Evolutionary conservation across 2,113 vertebrate species (phyloP), one percentile per base, ranked within the genome.

Genomic region (Bubo scandiacus): DNA sequence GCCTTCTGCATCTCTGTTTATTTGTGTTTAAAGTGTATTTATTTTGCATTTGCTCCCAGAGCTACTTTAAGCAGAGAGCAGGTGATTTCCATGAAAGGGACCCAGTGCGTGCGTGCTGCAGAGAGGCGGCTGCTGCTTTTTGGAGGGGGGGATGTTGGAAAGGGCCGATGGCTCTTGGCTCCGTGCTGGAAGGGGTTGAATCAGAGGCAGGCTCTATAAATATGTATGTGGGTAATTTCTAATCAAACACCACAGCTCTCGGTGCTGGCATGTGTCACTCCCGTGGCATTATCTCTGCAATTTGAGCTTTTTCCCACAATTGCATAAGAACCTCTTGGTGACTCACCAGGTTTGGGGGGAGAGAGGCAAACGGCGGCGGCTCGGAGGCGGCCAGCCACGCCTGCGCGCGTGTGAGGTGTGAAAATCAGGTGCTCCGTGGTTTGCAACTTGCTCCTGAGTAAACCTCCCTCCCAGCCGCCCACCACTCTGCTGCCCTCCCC

Each of bases 21-120:
- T 12, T 40, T 6, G 1, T 5, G 4, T 7, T 88, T 86, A 3
- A 34, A 30, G 9, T 13, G 1, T 3, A 10, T 73, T 86, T 54
- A 2, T 55, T 57, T 19, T 7, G 6, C 57, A 1, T 78, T 82
- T 67, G 52, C n/a, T 55, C 75, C 61, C 55, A 16, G 55, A 32
- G 55, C 63, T 47, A 0, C 66, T 82, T 70, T 6, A 45, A 58
- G 47, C 40, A 15, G 57, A 19, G 59, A 73, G 85, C 59, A 30
- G 70, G 61, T 40, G 80, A 36, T 61, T 89, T 68, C 61, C 34
- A 12, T 4, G n/a, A 32, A 42, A 9, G 40, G 77, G 29, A 20
- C 27, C 8, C 6, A 25, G 14, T 4, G 36, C 1, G 20, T 11
- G 67, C 0, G 3, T 13, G 78, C 58, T 27, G 42, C 1, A 2